Evolutionary conservation across 2,888 invertebrate species (phyloP), one percentile per base, ranked within the genome.

Genomic region (Caenorhabditis japonica): DNA sequence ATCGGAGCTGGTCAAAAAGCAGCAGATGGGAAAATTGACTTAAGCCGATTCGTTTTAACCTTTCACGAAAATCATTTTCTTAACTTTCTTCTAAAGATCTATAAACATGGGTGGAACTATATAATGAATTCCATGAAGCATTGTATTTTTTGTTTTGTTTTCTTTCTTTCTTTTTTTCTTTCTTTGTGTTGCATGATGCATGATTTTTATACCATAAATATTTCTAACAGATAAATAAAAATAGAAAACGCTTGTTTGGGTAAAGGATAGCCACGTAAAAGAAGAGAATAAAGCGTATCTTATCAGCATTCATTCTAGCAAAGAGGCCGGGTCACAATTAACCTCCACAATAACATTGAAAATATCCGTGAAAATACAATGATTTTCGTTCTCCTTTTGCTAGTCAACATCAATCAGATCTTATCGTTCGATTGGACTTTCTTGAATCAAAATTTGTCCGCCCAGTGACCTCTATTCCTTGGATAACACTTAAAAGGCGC

Each of bases 1-100:
- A n/a, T 87, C 90, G 19, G 90, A 91, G 84, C 81, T 91, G 19
- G 89, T 91, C 79, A 90, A 89, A 79, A 91, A 91, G 78, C 88
- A 89, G 34, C 90, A 91, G 80, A 81, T 91, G 7, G 91, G 91
- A 41, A 91, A 91, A 84, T 87, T 90, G 41, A 90, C 75, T 5
- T 75, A 39, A 52, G 17, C 2, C 34, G 34, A 21, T 30, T 17
- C 30, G n/a, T n/a, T n/a, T n/a, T n/a, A n/a, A n/a, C n/a, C n/a
- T n/a, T n/a, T n/a, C n/a, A n/a, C n/a, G n/a, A n/a, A n/a, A n/a
- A n/a, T n/a, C n/a, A n/a, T n/a, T n/a, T n/a, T n/a, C n/a, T n/a
- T n/a, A n/a, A n/a, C n/a, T n/a, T n/a, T n/a, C n/a, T n/a, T n/a
- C n/a, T n/a, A n/a, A n/a, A n/a, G n/a, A n/a, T n/a, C n/a, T 36